Conservation (phyloP, 2,797 vertebrate genomes). For the Linurgus olivaceus region DNA sequence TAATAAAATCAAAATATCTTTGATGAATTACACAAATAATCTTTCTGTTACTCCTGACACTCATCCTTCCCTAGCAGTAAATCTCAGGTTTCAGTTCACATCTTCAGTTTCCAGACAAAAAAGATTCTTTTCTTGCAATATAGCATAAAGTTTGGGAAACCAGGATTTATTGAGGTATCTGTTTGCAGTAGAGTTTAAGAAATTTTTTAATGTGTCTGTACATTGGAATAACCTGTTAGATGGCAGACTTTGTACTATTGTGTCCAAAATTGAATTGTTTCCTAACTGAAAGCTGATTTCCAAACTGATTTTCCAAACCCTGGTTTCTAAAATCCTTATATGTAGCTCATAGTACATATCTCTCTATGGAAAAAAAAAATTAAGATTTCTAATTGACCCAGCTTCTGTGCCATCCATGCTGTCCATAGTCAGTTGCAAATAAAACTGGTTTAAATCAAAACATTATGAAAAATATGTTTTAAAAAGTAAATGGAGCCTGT, state of each 20-base stretch:
- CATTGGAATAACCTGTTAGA: background rate
- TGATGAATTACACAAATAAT: background rate
- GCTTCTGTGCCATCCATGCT: background rate
- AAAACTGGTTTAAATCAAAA: background rate
- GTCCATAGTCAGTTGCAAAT: background rate
- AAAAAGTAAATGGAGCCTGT: background rate
- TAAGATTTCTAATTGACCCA: background rate
- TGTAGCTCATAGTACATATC: background rate
- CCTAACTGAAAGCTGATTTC: background rate
- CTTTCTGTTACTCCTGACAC: background rate
- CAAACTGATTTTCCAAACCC: background rate
- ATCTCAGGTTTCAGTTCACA: background rate
- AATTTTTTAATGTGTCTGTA: background rate
- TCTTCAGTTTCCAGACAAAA: background rate
- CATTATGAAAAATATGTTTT: background rate
- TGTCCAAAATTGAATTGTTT: background rate
- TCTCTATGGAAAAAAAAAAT: background rate
- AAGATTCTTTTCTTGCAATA: background rate
- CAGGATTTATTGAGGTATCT: background rate
- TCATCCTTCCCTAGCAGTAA: background rate
- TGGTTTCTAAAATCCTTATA: background rate
- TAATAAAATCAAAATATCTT: background rate
- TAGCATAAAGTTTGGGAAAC: background rate
- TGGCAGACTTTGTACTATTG: background rate
- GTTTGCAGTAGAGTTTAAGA: background rate